Percentiles rank a stretch among this genome's conserved stretches.
These are phyloP conservation scores for Capricornis sumatraensis DNA, from an alignment of 2,113 vertebrate species.

Conservation along the genomic window DNA sequence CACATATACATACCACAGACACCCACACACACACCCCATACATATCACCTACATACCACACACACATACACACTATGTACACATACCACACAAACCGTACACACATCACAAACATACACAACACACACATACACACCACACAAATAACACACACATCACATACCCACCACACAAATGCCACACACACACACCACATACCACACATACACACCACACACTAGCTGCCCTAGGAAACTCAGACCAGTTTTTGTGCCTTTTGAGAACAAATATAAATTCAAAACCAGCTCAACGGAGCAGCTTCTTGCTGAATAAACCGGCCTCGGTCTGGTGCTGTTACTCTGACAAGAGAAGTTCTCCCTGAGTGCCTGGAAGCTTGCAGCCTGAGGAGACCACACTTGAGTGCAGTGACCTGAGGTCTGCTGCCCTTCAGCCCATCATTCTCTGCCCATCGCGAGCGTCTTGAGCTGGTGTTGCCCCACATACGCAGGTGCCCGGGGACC, in stretches of 20 bases:
- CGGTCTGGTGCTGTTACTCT: neutral
- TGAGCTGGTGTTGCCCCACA: neutral
- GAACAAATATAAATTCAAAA: neutral
- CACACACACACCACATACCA: neutral
- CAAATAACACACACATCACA: neutral
- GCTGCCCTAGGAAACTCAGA: neutral
- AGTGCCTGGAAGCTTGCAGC: neutral
- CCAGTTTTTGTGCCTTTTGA: neutral
- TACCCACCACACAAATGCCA: neutral
- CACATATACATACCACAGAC: neutral
- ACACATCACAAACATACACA: neutral
- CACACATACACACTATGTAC: neutral
- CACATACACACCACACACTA: neutral
- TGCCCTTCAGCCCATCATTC: neutral
- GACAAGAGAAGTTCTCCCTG: neutral
- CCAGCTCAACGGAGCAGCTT: neutral
- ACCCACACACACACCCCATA: neutral
- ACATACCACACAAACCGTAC: neutral
- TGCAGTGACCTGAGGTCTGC: too few species aligned
- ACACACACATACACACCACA: neutral
- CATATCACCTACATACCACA: neutral
- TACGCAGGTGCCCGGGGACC: rapidly evolving
- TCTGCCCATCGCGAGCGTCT: rapidly evolving
- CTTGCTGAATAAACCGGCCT: neutral
- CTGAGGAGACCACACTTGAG: neutral